Conservation (phyloP, 1,140 invertebrate species). For the Drosophila ogumai region DNA sequence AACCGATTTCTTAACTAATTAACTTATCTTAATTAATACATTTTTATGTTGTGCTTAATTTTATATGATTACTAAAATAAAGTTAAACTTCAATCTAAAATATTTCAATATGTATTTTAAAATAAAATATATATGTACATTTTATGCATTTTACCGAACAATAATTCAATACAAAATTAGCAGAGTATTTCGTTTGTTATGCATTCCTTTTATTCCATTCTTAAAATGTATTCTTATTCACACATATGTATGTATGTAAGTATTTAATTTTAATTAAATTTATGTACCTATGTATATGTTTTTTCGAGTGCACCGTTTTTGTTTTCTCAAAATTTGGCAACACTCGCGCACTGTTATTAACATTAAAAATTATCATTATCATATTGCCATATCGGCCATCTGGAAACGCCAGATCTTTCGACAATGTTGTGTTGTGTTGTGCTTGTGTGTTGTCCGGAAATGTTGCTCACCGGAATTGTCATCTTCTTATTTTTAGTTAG, state of each 20-base stretch:
- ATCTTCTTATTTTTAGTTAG: slow-evolving; percentile 10
- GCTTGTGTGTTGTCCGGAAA: slow-evolving; percentile 34
- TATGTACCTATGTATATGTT: too few relatives aligned
- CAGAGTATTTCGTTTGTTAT: too few relatives aligned
- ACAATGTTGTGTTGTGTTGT: slow-evolving; percentile 1
- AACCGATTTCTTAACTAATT: too few relatives aligned
- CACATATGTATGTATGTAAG: too few relatives aligned
- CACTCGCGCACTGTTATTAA: neutral
- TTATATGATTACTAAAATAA: too few relatives aligned
- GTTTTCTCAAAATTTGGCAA: neutral
- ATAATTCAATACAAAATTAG: too few relatives aligned
- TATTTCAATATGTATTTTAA: too few relatives aligned
- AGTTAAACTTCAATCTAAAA: too few relatives aligned
- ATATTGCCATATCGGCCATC: slow-evolving; percentile 4
- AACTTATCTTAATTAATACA: too few relatives aligned
- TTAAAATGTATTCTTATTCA: neutral
- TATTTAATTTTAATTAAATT: neutral
- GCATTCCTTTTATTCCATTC: neutral
- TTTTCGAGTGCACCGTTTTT: neutral
- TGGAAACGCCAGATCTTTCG: slow-evolving; percentile 2
- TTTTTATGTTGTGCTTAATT: too few relatives aligned
- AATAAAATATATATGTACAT: too few relatives aligned
- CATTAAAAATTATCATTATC: slow-evolving; percentile 4
- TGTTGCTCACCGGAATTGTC: slow-evolving; percentile 17
- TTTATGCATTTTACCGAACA: too few relatives aligned